Evolutionary conservation across 2,888 invertebrate genomes (phyloP).

Genomic region (Noctua pronuba): DNA sequence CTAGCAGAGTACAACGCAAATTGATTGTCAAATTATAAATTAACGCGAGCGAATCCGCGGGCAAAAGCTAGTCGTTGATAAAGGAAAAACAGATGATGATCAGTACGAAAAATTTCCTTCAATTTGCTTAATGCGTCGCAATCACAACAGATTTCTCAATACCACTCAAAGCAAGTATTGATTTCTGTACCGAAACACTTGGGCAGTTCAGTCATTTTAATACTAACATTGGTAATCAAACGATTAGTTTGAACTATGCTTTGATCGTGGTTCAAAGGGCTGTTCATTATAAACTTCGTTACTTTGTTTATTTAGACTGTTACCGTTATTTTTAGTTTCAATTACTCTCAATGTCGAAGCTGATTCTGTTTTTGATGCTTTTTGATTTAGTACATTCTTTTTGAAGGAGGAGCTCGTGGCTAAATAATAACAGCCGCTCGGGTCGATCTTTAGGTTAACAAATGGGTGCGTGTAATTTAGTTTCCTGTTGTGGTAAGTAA

Average conservation of each 20-base stretch:
- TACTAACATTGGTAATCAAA: conserved; percentile 5
- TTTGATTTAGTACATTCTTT: not conserved
- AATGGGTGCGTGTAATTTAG: no score
- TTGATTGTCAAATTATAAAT: no score
- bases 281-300: conserved; percentile 10
- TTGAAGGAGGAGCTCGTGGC: no score
- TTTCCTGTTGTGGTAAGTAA: no score
- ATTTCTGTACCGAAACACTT: not conserved
- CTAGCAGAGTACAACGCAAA: no score
- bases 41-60: no score
- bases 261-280: conserved; percentile 34
- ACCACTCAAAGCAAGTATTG: not conserved
- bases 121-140: not conserved
- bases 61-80: no score
- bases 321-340: conserved; percentile 17
- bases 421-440: no score
- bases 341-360: conserved; percentile 13
- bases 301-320: conserved; percentile 4
- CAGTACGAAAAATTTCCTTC: not conserved
- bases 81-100: not conserved
- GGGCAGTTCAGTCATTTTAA: not conserved
- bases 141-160: not conserved
- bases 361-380: conserved; percentile 3
- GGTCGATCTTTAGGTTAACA: no score
- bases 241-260: not conserved